These are phyloP conservation scores for Calameuta pallipes DNA, from an alignment of 2,888 invertebrate species.

Conservation along the genomic window DNA sequence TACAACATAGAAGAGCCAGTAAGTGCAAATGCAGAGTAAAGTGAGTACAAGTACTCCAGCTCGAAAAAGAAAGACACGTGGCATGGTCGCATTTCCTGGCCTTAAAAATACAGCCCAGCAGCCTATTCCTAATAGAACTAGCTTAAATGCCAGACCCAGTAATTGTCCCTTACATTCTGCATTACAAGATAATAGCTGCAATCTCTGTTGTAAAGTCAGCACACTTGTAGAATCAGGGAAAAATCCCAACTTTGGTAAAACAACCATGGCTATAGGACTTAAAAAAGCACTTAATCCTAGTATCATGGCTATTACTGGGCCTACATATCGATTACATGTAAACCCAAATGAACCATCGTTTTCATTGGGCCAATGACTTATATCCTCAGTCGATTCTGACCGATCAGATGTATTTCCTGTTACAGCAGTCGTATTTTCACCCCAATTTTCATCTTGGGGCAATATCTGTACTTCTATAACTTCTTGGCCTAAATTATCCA, in stretches of 20 bases:
- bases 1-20: conserved; percentile 98
- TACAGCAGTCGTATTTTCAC: conserved; percentile 97
- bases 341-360: conserved; percentile 78
- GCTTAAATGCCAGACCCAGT: conserved; percentile 90
- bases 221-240: conserved; percentile 78
- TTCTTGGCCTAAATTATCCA: conserved; percentile 88
- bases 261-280: conserved; percentile 95
- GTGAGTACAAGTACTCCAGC: conserved; percentile 90
- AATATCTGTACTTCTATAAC: conserved; percentile 96
- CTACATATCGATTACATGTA: conserved; percentile 85
- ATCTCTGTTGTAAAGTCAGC: conserved; percentile 77
- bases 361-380: conserved; percentile 83
- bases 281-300: conserved; percentile 87
- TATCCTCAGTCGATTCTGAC: conserved; percentile 93
- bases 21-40: conserved; percentile 92
- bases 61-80: conserved; percentile 90
- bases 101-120: conserved; percentile 94
- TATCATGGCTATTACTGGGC: conserved; percentile 82
- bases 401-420: conserved; percentile 97
- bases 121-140: conserved; percentile 88
- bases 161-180: conserved; percentile 95
- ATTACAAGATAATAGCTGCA: conserved; percentile 82
- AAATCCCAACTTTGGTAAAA: conserved; percentile 90
- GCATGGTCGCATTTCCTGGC: conserved; percentile 86
- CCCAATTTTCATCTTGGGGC: conserved; percentile 98